These are phyloP conservation scores for Leptodactylus fuscus DNA, from an alignment of 2,113 vertebrate genomes.

Conservation along the genomic window DNA sequence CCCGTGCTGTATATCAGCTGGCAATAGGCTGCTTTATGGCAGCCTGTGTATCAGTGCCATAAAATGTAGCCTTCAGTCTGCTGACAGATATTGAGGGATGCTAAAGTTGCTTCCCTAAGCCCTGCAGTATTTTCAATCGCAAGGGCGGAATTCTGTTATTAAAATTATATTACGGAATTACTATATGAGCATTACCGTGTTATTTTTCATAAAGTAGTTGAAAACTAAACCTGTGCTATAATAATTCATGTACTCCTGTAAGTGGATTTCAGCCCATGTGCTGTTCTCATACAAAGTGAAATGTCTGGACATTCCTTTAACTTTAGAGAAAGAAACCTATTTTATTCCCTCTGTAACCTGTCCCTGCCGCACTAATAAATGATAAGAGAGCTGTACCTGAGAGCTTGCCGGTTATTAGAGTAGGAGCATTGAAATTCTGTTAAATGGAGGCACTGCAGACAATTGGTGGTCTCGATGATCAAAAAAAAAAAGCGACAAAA, in stretches of 20 bases:
- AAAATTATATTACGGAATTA: not conserved
- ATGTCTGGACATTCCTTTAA: conserved; percentile 24
- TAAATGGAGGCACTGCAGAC: conserved; percentile 23
- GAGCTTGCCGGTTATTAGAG: conserved; percentile 45
- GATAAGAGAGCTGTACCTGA: conserved; percentile 46
- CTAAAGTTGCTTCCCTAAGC: not conserved
- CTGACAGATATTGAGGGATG: not conserved
- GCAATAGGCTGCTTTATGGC: not conserved
- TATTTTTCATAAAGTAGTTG: not conserved
- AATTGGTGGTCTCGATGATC: conserved; percentile 10
- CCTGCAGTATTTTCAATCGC: not conserved
- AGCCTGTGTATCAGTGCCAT: not conserved
- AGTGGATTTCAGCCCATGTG: conserved; percentile 2
- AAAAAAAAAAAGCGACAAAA: not conserved
- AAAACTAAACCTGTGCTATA: not conserved
- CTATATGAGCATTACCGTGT: not conserved
- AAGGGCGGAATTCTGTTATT: not conserved
- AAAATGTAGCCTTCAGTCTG: not conserved
- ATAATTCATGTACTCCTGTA: not conserved
- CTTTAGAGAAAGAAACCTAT: not conserved
- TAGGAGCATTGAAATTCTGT: conserved; percentile 20
- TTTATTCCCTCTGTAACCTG: conserved; percentile 24
- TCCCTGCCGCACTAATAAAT: conserved; percentile 15
- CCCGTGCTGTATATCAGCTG: not conserved
- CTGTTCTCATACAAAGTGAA: conserved; percentile 21